Evolutionary conservation across 1,140 invertebrate genomes (phyloP).

Genomic region (Heliconius himera): DNA sequence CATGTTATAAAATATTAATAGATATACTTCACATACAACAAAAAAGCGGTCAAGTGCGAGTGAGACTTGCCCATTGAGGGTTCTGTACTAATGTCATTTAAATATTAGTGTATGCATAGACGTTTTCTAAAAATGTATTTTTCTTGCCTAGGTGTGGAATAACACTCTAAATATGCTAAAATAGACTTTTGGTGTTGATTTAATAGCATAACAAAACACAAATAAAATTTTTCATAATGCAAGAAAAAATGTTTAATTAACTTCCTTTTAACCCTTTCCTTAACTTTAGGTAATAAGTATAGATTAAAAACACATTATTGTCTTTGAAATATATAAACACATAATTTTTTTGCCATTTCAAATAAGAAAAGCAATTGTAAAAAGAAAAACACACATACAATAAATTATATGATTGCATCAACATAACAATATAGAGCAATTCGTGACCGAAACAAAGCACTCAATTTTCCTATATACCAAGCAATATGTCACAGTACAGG

Average conservation of each 20-base stretch:
- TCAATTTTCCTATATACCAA: conserved; percentile 54
- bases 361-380: neutral
- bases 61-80: too few relatives aligned
- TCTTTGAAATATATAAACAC: neutral
- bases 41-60: too few relatives aligned
- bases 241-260: neutral
- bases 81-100: too few relatives aligned
- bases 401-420: conserved; percentile 1
- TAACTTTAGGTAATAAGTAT: neutral
- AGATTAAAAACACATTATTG: neutral
- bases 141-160: too few relatives aligned
- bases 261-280: neutral
- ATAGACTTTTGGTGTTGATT: too few relatives aligned
- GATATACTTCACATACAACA: too few relatives aligned
- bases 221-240: neutral
- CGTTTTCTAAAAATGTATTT: too few relatives aligned
- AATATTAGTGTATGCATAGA: too few relatives aligned
- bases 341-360: too few relatives aligned
- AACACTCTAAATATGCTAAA: too few relatives aligned
- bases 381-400: neutral
- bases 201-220: neutral
- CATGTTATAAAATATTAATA: too few relatives aligned
- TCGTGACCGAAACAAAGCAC: conserved; percentile 56
- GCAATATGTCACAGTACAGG: conserved; percentile 65
- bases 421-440: conserved; percentile 44